Evolutionary conservation across 2,113 vertebrate genomes (phyloP).

Genomic region (Boleophthalmus pectinirostris): DNA sequence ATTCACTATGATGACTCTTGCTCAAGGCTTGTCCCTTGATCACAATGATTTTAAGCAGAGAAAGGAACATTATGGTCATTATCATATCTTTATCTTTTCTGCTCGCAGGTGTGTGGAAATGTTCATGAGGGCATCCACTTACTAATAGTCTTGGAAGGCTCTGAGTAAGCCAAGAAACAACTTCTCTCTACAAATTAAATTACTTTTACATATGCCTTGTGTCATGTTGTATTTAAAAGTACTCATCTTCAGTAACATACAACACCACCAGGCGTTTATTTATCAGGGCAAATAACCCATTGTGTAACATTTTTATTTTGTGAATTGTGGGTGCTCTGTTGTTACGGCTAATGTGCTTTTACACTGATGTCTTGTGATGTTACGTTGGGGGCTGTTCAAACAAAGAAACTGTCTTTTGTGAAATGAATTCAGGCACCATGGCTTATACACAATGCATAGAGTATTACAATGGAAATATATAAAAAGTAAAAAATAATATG

Average conservation of each 20-base stretch:
- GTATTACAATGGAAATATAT: not conserved
- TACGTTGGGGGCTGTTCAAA: too few species aligned
- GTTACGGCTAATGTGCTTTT: not conserved
- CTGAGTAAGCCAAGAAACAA: not conserved
- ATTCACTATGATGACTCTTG: constrained; percentile 61
- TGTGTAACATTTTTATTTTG: too few species aligned
- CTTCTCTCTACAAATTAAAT: not conserved
- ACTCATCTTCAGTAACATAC: not conserved
- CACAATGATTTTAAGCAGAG: constrained; percentile 38
- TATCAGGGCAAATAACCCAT: too few species aligned
- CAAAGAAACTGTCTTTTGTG: not conserved
- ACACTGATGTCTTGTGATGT: not conserved
- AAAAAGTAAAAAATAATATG: not conserved
- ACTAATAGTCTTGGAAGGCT: not conserved
- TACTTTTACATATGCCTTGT: not conserved
- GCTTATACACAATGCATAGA: not conserved
- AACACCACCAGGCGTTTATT: too few species aligned
- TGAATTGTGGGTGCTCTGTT: too few species aligned
- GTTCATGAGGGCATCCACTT: not conserved
- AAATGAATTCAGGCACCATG: not conserved
- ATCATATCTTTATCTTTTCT: not conserved
- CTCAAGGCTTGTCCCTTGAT: constrained; percentile 60
- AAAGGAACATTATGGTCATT: not conserved
- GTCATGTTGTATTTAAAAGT: not conserved
- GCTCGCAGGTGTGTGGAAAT: not conserved